Evolutionary conservation across 2,888 invertebrate species (phyloP), one percentile per base, ranked within the genome.

Genomic region (Polyommatus iphigenia): DNA sequence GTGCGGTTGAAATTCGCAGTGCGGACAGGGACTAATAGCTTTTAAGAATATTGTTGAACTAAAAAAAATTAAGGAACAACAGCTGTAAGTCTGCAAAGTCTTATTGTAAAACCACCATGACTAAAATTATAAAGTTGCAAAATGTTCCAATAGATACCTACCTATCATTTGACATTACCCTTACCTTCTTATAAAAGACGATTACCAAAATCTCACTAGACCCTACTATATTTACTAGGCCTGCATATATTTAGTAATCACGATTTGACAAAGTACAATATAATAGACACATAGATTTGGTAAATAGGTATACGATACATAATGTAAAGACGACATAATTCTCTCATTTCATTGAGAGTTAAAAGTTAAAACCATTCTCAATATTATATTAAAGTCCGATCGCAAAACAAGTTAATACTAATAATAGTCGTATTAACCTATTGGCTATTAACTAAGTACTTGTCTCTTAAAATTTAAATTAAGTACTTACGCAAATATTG

Each of bases 201-300:
- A 67, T 67, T 29, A 5, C 67, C 15, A 29, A 67, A 67, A 29
- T 67, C 29, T 67, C 67, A 67, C 67, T 67, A 18, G 29, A 67
- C 67, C 32, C 15, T 32, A 67, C 29, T 67, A 67, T 32, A 67
- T 67, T 67, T 29, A 67, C 67, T 67, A 67, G 67, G 67, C 67
- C 67, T 32, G 29, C 18, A 67, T 18, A 20, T 62, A 67, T 29
- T 67, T 29, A 67, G 62, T 67, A 67, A 29, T 67, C 24, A 29
- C 29, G 6, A 67, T 13, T 5, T 67, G 29, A 29, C 29, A 29
- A 67, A 62, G 29, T 29, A 29, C 67, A 67, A 67, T 24, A 59
- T 2, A 24, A 67, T 67, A 67, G 67, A 29, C 29, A 67, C 67
- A 32, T 67, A 59, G 24, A 62, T 24, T 62, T 20, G 10, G 59